A percentile compares a stretch with the other conserved stretches of the same genome.
phyloP scores from a whole-genome alignment of 2,113 vertebrate species.

The Phrynosoma platyrhinos region DNA sequence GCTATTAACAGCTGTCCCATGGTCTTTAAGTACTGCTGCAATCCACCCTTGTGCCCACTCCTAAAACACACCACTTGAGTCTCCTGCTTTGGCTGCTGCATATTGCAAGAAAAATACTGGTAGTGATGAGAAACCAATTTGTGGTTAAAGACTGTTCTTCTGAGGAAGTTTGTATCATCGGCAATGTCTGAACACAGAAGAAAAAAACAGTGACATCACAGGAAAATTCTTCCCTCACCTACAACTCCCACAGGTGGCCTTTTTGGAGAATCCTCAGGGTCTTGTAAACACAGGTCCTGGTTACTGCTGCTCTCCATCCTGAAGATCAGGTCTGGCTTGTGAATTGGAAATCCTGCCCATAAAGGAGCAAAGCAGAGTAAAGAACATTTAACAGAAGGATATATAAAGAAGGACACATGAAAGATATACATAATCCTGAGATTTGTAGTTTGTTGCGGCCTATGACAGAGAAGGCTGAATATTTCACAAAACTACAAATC shows the following conservation, averaged over 20 bases:
- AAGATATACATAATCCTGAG: too few relatives aligned
- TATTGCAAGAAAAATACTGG: background rate
- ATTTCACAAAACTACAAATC: too few relatives aligned
- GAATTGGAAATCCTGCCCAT: constrained; percentile 17
- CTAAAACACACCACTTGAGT: background rate
- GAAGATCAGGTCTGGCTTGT: constrained; percentile 5
- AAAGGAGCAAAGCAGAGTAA: too few relatives aligned
- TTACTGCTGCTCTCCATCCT: background rate
- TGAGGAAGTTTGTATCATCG: too few relatives aligned
- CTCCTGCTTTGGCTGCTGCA: background rate
- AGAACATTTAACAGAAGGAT: background rate
- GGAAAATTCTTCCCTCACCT: background rate
- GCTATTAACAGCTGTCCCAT: background rate
- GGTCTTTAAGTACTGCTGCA: background rate
- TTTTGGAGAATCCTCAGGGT: background rate
- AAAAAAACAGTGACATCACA: background rate
- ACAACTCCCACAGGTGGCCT: background rate
- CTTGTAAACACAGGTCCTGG: background rate
- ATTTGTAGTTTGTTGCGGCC: too few relatives aligned
- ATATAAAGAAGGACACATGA: background rate
- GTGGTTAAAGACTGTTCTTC: too few relatives aligned
- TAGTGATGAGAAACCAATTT: background rate
- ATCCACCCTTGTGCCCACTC: background rate
- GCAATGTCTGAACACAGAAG: background rate
- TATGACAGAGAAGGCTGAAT: too few relatives aligned